Percentiles rank a stretch among this genome's conserved stretches.
Evolutionary conservation across 2,113 vertebrate genomes (phyloP).

Genomic region (Donacobius atricapilla): DNA sequence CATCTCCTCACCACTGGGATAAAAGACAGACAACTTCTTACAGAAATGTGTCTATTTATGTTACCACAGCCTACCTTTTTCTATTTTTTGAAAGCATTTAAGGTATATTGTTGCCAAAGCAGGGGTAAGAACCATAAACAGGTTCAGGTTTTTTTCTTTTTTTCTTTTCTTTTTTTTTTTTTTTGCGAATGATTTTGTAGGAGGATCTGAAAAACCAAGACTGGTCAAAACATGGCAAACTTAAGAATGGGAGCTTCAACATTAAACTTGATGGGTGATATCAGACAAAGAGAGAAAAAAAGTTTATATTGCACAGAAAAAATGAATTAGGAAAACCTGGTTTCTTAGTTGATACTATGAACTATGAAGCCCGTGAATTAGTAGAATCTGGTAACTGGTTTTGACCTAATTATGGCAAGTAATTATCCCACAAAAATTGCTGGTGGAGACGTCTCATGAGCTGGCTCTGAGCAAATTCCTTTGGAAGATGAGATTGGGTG

Average conservation of each 20-base stretch:
- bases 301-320: background rate
- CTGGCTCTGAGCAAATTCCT: background rate
- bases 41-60: background rate
- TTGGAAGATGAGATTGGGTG: background rate
- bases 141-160: too few species aligned
- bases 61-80: background rate
- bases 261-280: background rate
- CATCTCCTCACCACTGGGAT: background rate
- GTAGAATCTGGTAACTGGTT: background rate
- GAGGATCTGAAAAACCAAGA: background rate
- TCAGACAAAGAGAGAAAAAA: background rate
- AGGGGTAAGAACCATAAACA: background rate
- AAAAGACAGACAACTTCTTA: background rate
- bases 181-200: background rate
- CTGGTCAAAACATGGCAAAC: background rate
- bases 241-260: background rate
- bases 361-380: fast-evolving
- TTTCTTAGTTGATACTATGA: background rate
- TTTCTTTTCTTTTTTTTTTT: too few species aligned
- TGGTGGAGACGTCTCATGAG: background rate
- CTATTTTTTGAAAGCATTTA: background rate
- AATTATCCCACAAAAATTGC: background rate
- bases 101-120: background rate
- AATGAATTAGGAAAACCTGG: background rate
- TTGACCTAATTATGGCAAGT: background rate